Evolutionary conservation across 2,797 vertebrate genomes (phyloP), one percentile per base, ranked within the genome.

Genomic region (Dicrostonyx torquatus): DNA sequence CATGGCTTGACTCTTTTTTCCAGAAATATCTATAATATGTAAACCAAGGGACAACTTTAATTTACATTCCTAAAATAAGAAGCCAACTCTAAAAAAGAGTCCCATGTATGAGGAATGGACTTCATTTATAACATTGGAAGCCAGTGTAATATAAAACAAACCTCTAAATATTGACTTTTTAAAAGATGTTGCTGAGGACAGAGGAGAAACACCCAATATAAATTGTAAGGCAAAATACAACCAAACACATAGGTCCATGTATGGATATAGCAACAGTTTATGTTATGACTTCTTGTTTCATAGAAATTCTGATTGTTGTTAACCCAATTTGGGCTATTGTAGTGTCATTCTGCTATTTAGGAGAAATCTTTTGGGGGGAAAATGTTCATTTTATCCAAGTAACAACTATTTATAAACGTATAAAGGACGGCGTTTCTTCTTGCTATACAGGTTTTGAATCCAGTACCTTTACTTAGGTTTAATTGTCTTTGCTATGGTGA

Each of bases 401-500:
- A 91, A 73, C 55, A 95, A 94, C 72, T 97, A 97, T 98, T 97
- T 98, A 95, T 97, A 96, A 85, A 95, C 96, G 48, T 97, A 94
- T 93, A 94, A 90, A 98, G 20, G 97, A 82, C 96, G 97, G 90
- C 97, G 94, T 98, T 98, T 98, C 97, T 98, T 98, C 82, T 92
- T 84, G 58, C 10, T 95, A 80, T 93, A 92, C 77, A 96, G 62
- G 70, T 94, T 94, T 84, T 72, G 29, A 88, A 86, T n/a, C 84
- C 96, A 94, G 83, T 97, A 78, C 92, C 94, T 93, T 96, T 93
- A 97, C 60, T 95, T 91, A 85, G 89, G 92, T 98, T 98, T 98
- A 87, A 93, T 45, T 40, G 7, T 79, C 55, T 26, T 92, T 20
- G 78, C 75, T 70, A 94, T 66, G 93, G 92, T 95, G 85, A 89